Conservation (phyloP, 2,888 invertebrate species). For the Maniola hyperantus region DNA sequence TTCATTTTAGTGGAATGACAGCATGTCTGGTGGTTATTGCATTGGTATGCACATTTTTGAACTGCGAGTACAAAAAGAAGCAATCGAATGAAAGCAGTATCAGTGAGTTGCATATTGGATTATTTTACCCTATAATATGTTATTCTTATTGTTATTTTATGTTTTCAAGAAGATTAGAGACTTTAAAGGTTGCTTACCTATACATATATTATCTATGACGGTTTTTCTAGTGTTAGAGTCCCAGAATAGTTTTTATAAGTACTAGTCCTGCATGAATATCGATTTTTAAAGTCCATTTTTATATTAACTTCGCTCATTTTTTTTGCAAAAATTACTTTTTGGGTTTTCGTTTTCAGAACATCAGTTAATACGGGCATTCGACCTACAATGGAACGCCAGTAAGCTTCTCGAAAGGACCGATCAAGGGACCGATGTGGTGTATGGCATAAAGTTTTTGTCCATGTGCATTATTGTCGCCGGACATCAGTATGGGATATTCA, state of each 20-base stretch:
- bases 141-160: not conserved
- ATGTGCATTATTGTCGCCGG: conserved; percentile 82
- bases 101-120: conserved; percentile 14
- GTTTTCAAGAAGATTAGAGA: not conserved
- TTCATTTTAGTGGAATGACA: conserved; percentile 51
- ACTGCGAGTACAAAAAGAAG: conserved; percentile 32
- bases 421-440: conserved; percentile 75
- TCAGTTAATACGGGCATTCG: conserved; percentile 60
- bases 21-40: conserved; percentile 44
- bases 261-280: no score
- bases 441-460: conserved; percentile 81
- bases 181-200: no score
- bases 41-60: conserved; percentile 57
- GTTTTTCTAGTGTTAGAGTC: no score
- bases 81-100: conserved; percentile 11
- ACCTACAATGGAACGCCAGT: conserved; percentile 60
- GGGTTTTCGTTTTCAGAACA: conserved; percentile 48
- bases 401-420: conserved; percentile 60
- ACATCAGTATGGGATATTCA: conserved; percentile 80
- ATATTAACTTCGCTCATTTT: no score
- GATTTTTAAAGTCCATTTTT: no score
- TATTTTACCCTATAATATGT: not conserved
- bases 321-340: not conserved
- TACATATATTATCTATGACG: no score
- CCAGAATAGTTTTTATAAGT: no score